A percentile compares a stretch with the other conserved stretches of the same genome.
These are phyloP conservation scores for Aleiodes testaceus DNA, from an alignment of 2,888 invertebrate species.

Conservation along the genomic window DNA sequence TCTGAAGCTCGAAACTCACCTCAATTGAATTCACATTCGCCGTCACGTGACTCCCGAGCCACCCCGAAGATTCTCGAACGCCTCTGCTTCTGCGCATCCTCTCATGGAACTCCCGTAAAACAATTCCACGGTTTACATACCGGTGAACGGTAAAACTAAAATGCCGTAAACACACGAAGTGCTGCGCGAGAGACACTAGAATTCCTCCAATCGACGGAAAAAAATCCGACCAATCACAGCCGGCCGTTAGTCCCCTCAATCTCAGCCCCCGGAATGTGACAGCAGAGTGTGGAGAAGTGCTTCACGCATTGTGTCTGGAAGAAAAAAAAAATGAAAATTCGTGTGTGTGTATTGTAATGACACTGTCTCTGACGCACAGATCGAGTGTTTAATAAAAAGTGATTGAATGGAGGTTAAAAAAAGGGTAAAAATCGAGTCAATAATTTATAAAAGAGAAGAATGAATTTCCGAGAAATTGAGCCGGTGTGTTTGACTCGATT, in stretches of 20 bases:
- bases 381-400: neutral
- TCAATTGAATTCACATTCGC: constrained; percentile 3
- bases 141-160: neutral
- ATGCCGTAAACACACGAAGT: neutral
- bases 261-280: constrained; percentile 17
- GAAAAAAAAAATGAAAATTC: neutral
- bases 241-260: neutral
- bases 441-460: neutral
- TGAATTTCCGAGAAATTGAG: neutral
- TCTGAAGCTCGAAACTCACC: neutral
- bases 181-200: too few species aligned
- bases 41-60: neutral
- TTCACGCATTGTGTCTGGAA: constrained; percentile 2
- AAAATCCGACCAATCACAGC: too few species aligned
- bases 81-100: neutral
- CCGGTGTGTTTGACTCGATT: neutral
- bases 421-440: neutral
- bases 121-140: neutral
- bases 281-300: neutral
- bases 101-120: neutral
- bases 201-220: neutral
- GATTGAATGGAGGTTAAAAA: neutral
- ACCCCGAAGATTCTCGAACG: neutral
- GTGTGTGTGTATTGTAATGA: neutral
- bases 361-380: neutral